A percentile compares a stretch with the other conserved stretches of the same genome.
These are phyloP conservation scores for Nomada flava DNA, from an alignment of 2,888 invertebrate species.

Conservation along the genomic window DNA sequence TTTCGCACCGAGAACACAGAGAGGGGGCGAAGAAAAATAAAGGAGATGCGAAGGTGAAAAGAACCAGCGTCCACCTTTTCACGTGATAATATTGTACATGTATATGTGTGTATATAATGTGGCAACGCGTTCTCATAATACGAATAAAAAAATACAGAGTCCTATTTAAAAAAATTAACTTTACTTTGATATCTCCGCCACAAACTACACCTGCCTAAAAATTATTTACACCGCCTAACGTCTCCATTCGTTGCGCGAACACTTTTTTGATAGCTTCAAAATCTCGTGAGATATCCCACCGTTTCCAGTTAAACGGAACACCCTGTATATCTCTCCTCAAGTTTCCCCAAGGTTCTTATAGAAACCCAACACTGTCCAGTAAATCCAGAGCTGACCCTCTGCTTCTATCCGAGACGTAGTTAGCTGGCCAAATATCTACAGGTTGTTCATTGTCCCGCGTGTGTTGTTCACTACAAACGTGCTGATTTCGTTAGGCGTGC, in stretches of 20 bases:
- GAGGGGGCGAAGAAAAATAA: conserved; percentile 42
- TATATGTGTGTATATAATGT: background rate
- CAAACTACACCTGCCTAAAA: no score
- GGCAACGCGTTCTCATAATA: background rate
- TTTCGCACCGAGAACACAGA: conserved; percentile 46
- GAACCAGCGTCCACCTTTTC: conserved; percentile 49
- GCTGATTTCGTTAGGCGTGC: conserved; percentile 78
- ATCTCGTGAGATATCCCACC: no score
- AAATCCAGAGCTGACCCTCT: conserved; percentile 36
- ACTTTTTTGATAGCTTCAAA: no score
- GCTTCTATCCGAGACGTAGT: conserved; percentile 35
- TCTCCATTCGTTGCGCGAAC: no score
- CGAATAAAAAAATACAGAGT: no score
- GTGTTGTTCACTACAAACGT: conserved; percentile 76
- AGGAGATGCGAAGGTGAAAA: conserved; percentile 42
- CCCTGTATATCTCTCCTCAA: conserved; percentile 19
- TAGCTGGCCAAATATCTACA: conserved; percentile 77
- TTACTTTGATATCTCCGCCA: no score
- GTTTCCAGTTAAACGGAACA: no score
- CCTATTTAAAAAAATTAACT: no score
- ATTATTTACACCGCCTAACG: no score
- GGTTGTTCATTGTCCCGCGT: conserved; percentile 79
- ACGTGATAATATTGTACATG: conserved; percentile 16
- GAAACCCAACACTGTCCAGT: conserved; percentile 29
- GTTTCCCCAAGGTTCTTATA: conserved; percentile 43